Conservation (phyloP, 2,797 vertebrate genomes). For the Rousettus madagascariensis region DNA sequence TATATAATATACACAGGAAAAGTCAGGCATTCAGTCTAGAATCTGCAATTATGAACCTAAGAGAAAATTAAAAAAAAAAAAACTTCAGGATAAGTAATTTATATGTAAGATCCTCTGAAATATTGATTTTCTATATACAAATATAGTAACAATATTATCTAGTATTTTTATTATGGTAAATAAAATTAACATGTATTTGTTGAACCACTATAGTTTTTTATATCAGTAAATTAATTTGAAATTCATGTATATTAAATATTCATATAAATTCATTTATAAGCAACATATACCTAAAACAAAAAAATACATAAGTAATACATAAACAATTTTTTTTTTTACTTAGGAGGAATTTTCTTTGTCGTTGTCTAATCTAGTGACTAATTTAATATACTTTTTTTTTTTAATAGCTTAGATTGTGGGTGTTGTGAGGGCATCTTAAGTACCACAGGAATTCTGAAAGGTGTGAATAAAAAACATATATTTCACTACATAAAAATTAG, state of each 20-base stretch:
- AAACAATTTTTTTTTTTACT: background rate
- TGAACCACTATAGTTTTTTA: background rate
- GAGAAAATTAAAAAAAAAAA: background rate
- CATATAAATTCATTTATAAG: background rate
- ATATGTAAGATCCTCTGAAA: background rate
- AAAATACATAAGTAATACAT: no score
- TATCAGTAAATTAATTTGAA: background rate
- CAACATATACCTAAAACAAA: accelerated
- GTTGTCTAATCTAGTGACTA: background rate
- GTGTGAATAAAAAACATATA: background rate
- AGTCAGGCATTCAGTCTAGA: background rate
- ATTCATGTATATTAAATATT: background rate
- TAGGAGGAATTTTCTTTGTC: background rate
- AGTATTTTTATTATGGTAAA: background rate
- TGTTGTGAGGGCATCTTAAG: background rate
- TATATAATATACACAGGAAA: background rate
- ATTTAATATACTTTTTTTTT: background rate
- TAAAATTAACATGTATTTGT: background rate
- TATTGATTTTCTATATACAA: background rate
- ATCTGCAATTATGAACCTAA: background rate
- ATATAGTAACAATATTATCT: background rate
- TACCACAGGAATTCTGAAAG: background rate
- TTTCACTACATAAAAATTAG: background rate
- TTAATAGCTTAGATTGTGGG: background rate
- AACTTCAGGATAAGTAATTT: background rate